These are phyloP conservation scores for Sarcophaga carnaria DNA, from an alignment of 2,888 invertebrate genomes.

Conservation along the genomic window DNA sequence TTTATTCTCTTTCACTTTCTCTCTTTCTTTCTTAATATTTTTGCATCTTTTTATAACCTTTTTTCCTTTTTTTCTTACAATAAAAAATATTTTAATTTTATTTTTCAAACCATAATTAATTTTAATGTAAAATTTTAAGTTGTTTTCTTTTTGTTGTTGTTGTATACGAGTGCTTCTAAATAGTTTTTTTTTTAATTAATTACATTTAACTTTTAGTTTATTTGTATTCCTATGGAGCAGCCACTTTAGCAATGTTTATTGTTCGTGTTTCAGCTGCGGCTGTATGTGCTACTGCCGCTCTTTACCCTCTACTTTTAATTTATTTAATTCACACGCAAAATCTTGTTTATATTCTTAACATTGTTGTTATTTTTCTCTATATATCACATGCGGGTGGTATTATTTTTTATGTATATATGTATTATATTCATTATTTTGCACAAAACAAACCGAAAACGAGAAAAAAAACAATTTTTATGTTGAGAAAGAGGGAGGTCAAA, in stretches of 20 bases:
- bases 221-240: constrained; percentile 12
- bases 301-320: background rate
- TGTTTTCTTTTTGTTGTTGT: background rate
- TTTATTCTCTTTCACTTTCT: constrained; percentile 27
- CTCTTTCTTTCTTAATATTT: background rate
- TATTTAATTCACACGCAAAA: constrained; percentile 44
- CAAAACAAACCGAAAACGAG: constrained; percentile 8
- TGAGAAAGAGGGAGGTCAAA: constrained; percentile 49
- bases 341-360: constrained; percentile 42
- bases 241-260: constrained; percentile 20
- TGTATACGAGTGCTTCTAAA: background rate
- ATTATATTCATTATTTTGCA: constrained; percentile 32
- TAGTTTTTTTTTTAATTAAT: constrained; percentile 43
- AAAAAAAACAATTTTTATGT: constrained; percentile 10
- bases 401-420: background rate
- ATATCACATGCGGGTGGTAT: constrained; percentile 54
- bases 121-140: too few species aligned
- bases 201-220: constrained; percentile 15
- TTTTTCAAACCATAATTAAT: too few species aligned
- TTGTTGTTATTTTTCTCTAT: constrained; percentile 37
- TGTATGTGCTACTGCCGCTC: background rate
- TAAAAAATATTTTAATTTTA: background rate
- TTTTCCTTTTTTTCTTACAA: background rate
- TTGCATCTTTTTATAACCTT: background rate
- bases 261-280: background rate